Evolutionary conservation across 2,888 invertebrate genomes (phyloP), one percentile per base, ranked within the genome.

Genomic region (Parnassius glacialis): DNA sequence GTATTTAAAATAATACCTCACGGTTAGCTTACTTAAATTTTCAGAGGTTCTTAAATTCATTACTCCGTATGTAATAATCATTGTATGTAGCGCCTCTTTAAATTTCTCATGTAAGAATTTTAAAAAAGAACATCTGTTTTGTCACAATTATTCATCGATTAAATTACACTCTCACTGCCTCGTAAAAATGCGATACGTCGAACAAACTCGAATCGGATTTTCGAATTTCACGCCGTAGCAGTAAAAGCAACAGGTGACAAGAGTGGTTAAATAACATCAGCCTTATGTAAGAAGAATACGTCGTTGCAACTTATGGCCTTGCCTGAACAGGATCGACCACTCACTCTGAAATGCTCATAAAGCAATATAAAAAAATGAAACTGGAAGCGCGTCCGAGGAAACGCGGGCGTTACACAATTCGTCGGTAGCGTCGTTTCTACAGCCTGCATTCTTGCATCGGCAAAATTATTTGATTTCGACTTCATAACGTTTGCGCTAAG

Each of bases 211-310:
- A 56, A 34, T 55, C 61, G 61, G 61, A 61, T 61, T 52, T 45
- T 52, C 54, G 43, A 56, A 61, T 61, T 61, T 61, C 61, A 45
- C 61, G 52, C 56, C 61, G 56, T 61, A 61, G 56, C n/a, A 52
- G 56, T 52, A 45, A 57, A 50, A 56, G 56, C 57, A 57, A 62
- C 61, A 57, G 57, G 57, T 62, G 52, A 57, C 53, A 47, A 13
- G 13, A 16, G 25, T 9, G 9, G 53, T 62, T 62, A 48, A 16
- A 48, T 52, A 57, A 62, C 61, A 47, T 13, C 45, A 20, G 13
- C 43, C 47, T 62, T 62, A 62, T 48, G 57, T 42, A 62, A 62
- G 47, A 25, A n/a, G 57, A 57, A 61, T 57, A 57, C 42, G 52
- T 52, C 61, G 61, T 57, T 61, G 52, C 61, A 53, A 42, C 52